Percentiles rank a stretch among this genome's conserved stretches.
phyloP scores from a whole-genome alignment of 2,797 vertebrate species.

The Anolis apletophallus region DNA sequence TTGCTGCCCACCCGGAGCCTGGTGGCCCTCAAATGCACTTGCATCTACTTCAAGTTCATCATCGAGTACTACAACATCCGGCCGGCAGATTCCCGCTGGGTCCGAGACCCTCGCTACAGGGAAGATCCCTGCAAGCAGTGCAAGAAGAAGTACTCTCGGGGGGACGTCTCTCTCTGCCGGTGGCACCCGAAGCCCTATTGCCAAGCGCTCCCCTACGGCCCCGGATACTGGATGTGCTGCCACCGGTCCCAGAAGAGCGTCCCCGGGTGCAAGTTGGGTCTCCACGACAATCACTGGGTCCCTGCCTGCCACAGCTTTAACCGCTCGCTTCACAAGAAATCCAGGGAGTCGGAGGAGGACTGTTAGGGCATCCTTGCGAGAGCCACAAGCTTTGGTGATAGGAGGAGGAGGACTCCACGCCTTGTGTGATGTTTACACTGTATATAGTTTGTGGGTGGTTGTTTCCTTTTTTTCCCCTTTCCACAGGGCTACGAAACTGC shows the following conservation, averaged over 20 bases:
- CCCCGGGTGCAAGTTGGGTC: slow-evolving; percentile 93
- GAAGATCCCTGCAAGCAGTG: slow-evolving; percentile 98
- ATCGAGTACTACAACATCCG: slow-evolving; percentile 92
- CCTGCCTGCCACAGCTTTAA: slow-evolving; percentile 92
- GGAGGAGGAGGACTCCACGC: slow-evolving; percentile 73
- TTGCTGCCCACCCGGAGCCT: slow-evolving; percentile 91
- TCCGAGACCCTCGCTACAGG: slow-evolving; percentile 92
- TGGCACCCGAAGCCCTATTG: slow-evolving; percentile 99
- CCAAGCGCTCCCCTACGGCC: slow-evolving; percentile 92
- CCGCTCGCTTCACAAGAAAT: slow-evolving; percentile 85
- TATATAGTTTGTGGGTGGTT: slow-evolving; percentile 82
- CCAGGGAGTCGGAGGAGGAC: slow-evolving; percentile 80
- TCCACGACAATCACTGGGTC: slow-evolving; percentile 98
- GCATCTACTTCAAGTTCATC: slow-evolving; percentile 91
- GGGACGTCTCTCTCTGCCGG: slow-evolving; percentile 94
- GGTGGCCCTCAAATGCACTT: slow-evolving; percentile 93
- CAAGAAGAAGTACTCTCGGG: slow-evolving; percentile 88
- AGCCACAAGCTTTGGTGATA: slow-evolving; percentile 56
- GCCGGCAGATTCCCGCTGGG: slow-evolving; percentile 94
- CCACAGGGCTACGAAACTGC: slow-evolving; percentile 82
- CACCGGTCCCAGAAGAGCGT: slow-evolving; percentile 86
- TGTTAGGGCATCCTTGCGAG: slow-evolving; percentile 23
- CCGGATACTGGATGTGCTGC: slow-evolving; percentile 98
- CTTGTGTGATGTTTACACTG: slow-evolving; percentile 91
- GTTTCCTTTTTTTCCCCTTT: slow-evolving; percentile 52